These are phyloP conservation scores for Corydoras sp. DNA, from an alignment of 2,113 vertebrate species.

Conservation along the genomic window DNA sequence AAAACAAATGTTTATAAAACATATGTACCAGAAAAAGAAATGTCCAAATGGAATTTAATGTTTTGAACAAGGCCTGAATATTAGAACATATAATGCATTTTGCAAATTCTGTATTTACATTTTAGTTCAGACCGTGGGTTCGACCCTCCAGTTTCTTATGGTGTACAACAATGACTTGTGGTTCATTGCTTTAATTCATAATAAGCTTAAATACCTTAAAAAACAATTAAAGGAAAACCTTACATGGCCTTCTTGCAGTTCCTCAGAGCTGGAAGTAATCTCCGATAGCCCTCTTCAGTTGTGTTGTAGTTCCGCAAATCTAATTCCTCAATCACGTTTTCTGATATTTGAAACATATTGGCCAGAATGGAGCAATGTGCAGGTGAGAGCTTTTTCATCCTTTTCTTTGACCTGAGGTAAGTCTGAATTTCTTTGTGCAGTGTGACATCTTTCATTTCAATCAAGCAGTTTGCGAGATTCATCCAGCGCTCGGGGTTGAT, in stretches of 20 bases:
- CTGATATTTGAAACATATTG: constrained; percentile 3
- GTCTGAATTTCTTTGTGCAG: constrained; percentile 17
- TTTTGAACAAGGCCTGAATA: too few species aligned
- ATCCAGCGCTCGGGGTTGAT: constrained; percentile 23
- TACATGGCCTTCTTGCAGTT: constrained; percentile 27
- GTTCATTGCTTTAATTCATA: neutral
- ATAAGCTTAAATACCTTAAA: neutral
- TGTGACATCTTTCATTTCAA: constrained; percentile 22
- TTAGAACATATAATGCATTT: too few species aligned
- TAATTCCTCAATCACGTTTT: constrained; percentile 8
- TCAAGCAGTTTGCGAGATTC: constrained; percentile 19
- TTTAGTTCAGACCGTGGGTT: too few species aligned
- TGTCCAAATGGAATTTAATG: too few species aligned
- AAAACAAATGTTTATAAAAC: too few species aligned
- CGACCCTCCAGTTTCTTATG: too few species aligned
- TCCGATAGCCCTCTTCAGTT: constrained; percentile 17
- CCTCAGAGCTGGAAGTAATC: constrained; percentile 18
- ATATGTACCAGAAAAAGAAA: too few species aligned
- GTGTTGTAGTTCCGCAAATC: constrained; percentile 18
- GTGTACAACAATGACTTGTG: too few species aligned
- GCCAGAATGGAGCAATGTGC: constrained; percentile 14
- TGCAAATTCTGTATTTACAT: too few species aligned
- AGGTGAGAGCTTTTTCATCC: constrained; percentile 8
- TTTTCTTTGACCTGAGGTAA: constrained; percentile 5
- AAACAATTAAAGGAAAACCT: neutral